A percentile compares a stretch with the other conserved stretches of the same genome.
phyloP scores from a whole-genome alignment of 2,797 vertebrate species.

The Eurystomus glaucurus region DNA sequence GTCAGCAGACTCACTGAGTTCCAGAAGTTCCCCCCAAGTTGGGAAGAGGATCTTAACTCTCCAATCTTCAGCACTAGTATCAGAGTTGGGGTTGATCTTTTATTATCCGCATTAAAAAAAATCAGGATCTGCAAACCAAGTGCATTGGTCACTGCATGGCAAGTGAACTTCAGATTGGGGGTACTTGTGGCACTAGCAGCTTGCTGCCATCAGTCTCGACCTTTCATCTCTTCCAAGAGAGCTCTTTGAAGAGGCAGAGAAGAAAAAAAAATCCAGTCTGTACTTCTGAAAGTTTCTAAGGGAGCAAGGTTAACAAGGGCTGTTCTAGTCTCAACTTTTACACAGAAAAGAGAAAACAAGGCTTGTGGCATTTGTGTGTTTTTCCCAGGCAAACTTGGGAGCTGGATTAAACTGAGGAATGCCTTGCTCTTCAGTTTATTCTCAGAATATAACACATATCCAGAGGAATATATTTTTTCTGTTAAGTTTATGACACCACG shows the following conservation, averaged over 20 bases:
- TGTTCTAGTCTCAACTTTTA: neutral
- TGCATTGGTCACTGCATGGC: neutral
- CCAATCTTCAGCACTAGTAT: neutral
- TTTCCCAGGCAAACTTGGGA: neutral
- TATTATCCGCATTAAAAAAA: neutral
- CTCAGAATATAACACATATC: neutral
- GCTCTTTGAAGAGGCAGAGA: neutral
- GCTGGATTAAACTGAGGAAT: neutral
- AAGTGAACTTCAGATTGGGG: neutral
- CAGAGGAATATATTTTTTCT: constrained; percentile 12
- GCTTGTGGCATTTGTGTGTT: neutral
- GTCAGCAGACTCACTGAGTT: neutral
- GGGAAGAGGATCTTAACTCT: neutral
- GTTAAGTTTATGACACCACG: neutral
- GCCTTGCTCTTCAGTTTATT: constrained; percentile 9
- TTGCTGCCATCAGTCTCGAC: neutral
- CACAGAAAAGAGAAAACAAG: neutral
- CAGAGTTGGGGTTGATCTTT: neutral
- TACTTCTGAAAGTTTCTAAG: neutral
- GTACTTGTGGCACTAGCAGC: rapidly evolving
- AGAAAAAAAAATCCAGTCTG: neutral
- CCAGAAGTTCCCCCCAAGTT: neutral
- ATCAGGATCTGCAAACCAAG: neutral
- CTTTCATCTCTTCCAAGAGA: neutral
- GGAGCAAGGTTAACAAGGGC: neutral